phyloP scores from a whole-genome alignment of 2,888 invertebrate genomes.

The Tridacna gigas region DNA sequence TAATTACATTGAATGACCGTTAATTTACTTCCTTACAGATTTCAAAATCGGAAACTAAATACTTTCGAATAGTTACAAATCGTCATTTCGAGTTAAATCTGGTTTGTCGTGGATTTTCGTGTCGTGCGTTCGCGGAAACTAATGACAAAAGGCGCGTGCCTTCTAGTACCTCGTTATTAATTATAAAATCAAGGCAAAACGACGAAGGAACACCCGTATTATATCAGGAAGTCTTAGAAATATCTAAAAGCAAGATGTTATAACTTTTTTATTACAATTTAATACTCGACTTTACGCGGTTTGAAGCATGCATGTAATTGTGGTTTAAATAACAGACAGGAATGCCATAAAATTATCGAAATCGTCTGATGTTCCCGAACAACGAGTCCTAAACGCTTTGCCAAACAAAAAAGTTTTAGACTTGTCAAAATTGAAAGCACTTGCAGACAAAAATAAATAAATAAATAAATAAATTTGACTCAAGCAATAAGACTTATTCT shows the following conservation, averaged over 20 bases:
- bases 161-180: slow-evolving; percentile 14
- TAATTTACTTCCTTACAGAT: slow-evolving; percentile 27
- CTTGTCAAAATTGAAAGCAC: too few relatives aligned
- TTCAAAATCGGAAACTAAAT: slow-evolving; percentile 31
- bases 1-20: slow-evolving; percentile 29
- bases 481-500: too few relatives aligned
- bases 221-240: slow-evolving; percentile 25
- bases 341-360: background rate
- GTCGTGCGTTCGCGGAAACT: slow-evolving; percentile 22
- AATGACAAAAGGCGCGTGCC: slow-evolving; percentile 20
- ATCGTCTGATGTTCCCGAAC: background rate
- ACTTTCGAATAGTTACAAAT: slow-evolving; percentile 22
- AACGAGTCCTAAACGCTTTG: too few relatives aligned
- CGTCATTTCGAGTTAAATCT: slow-evolving; percentile 14
- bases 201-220: background rate
- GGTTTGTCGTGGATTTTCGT: slow-evolving; percentile 25
- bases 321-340: slow-evolving; percentile 13
- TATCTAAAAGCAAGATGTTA: background rate
- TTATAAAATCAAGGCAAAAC: slow-evolving; percentile 16
- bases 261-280: slow-evolving; percentile 15
- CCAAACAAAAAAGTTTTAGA: too few relatives aligned
- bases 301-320: background rate
- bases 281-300: background rate
- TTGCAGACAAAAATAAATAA: too few relatives aligned
- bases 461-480: too few relatives aligned